Evolutionary conservation across 2,797 vertebrate genomes (phyloP), one percentile per base, ranked within the genome.

Genomic region (Sebastes nivosus): DNA sequence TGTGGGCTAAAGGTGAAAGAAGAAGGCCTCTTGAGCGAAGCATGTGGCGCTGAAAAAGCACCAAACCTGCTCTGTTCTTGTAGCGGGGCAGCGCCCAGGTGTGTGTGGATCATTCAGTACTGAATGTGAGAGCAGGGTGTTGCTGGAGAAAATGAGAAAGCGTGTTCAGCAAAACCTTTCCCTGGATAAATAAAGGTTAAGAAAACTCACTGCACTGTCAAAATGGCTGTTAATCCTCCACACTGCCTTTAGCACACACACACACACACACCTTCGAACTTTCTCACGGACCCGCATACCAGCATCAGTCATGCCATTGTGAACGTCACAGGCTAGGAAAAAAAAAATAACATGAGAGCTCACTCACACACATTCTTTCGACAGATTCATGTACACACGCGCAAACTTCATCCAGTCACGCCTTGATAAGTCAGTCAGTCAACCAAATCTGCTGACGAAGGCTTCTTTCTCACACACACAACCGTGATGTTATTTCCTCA

Each of bases 241-340:
- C 42, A 67, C 59, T 55, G 52, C 67, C 75, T 75, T 69, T 30
- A 80, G 50, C 68, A 77, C 65, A 46, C 42, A 46, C 42, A 46
- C 25, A 72, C 81, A 75, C 77, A 72, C 46, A 78, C 27, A 72
- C 83, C 58, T 75, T 75, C 10, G 1, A 77, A 87, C 70, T 89
- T 94, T 93, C 91, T 93, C 88, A 86, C 84, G 79, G 27, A 81
- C 90, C 90, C 29, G 81, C 92, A 94, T 94, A 88, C 93, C 94
- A 84, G 75, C 89, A 93, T 93, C 88, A 85, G 88, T 93, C 91
- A 91, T 92, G 91, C 90, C 76, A 87, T 81, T 86, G 83, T 80
- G 57, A 90, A 87, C 79, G 87, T 94, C 93, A 93, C 85, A 89
- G 81, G 83, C 78, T 68, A 57, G 65, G 81, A 82, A 79, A 71